These are phyloP conservation scores for cattle (Bos taurus) DNA, from an alignment of 2,113 vertebrate genomes.

Conservation along the genomic window ARS-UCD2.0 NC_037344.1:36255501-36256000, in stretches of 20 bases:
- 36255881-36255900: neutral
- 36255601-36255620: neutral
- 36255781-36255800: neutral
- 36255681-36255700: neutral
- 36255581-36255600: neutral
- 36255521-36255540: neutral
- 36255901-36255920: neutral
- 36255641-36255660: neutral
- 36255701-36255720: neutral
- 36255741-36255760: neutral
- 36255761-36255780: neutral
- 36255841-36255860: neutral
- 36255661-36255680: neutral
- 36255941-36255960: neutral
- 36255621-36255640: neutral
- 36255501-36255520: neutral
- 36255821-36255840: accelerated
- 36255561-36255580: neutral
- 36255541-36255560: neutral
- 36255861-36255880: neutral
- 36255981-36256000: neutral
- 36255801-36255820: neutral
- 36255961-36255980: neutral
- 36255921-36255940: neutral
- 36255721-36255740: neutral